A percentile compares a stretch with the other conserved stretches of the same genome.
Evolutionary conservation across 2,888 invertebrate genomes (phyloP).

Genomic region (Hirudinaria manillensis): DNA sequence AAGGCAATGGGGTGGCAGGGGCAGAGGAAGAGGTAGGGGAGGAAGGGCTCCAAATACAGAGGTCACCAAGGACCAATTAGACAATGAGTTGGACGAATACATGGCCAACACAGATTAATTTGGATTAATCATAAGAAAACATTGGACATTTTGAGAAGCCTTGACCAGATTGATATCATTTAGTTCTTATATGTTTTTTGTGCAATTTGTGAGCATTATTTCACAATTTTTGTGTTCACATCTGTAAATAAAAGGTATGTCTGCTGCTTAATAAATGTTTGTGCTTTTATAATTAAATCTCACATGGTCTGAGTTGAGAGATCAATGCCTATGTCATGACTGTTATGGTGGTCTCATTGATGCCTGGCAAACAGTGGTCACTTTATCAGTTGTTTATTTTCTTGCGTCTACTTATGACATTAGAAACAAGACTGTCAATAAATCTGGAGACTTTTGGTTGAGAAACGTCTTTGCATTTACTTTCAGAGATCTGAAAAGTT

Average conservation of each 20-base stretch:
- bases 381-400: slow-evolving; percentile 6
- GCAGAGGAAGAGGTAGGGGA: slow-evolving; percentile 19
- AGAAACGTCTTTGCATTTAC: slow-evolving; percentile 15
- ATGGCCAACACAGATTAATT: slow-evolving; percentile 22
- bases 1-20: slow-evolving; percentile 2
- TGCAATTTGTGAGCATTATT: too few species aligned
- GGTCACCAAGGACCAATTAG: slow-evolving; percentile 20
- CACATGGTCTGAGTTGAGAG: background rate
- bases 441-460: slow-evolving; percentile 15
- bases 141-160: too few species aligned
- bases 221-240: too few species aligned
- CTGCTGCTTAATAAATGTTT: too few species aligned
- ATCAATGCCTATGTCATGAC: background rate
- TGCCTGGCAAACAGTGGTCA: background rate
- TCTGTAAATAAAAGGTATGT: too few species aligned
- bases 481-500: slow-evolving; percentile 8
- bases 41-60: background rate
- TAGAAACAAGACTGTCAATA: slow-evolving; percentile 14
- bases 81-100: slow-evolving; percentile 26
- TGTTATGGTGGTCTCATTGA: background rate
- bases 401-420: background rate
- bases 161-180: too few species aligned
- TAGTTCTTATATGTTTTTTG: too few species aligned
- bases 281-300: too few species aligned
- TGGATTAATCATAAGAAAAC: background rate